Percentiles rank a stretch among this genome's conserved stretches.
Evolutionary conservation across 2,797 vertebrate species (phyloP).

Genomic region (Macrochelys suwanniensis): DNA sequence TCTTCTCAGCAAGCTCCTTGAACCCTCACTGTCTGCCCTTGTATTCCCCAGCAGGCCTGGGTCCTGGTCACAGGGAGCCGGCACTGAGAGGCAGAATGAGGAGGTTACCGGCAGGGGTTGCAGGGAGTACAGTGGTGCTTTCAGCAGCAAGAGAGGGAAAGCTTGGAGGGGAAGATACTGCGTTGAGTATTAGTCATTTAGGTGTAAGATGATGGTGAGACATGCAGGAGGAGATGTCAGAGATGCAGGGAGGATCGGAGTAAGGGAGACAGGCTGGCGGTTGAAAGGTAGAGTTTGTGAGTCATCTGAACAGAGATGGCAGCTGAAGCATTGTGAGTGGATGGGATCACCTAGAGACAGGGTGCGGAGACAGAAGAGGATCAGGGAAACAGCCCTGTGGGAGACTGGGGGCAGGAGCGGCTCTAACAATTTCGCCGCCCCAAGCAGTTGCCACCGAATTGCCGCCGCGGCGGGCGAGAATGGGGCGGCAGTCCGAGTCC

Average conservation of each 20-base stretch:
- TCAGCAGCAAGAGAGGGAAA: not conserved
- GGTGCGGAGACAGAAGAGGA: not conserved
- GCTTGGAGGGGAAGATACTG: not conserved
- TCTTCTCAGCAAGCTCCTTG: not conserved
- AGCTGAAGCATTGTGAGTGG: not conserved
- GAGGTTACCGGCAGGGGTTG: too few relatives aligned
- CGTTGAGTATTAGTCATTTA: not conserved
- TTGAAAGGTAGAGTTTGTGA: not conserved
- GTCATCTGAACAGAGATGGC: fast-evolving
- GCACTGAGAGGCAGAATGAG: not conserved
- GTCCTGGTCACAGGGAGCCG: not conserved
- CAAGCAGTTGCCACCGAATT: too few relatives aligned
- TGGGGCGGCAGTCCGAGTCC: too few relatives aligned
- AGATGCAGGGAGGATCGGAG: not conserved
- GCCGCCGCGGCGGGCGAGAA: too few relatives aligned
- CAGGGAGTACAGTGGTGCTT: not conserved
- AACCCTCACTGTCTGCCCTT: not conserved
- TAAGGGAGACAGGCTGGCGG: not conserved
- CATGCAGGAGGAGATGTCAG: not conserved
- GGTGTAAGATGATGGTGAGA: not conserved
- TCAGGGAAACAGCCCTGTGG: not conserved
- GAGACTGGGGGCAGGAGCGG: not conserved
- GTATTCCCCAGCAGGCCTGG: not conserved
- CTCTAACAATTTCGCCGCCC: too few relatives aligned
- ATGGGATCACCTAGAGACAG: fast-evolving